Conservation (phyloP, 2,797 vertebrate species). For the Lutjanus argentimaculatus region DNA sequence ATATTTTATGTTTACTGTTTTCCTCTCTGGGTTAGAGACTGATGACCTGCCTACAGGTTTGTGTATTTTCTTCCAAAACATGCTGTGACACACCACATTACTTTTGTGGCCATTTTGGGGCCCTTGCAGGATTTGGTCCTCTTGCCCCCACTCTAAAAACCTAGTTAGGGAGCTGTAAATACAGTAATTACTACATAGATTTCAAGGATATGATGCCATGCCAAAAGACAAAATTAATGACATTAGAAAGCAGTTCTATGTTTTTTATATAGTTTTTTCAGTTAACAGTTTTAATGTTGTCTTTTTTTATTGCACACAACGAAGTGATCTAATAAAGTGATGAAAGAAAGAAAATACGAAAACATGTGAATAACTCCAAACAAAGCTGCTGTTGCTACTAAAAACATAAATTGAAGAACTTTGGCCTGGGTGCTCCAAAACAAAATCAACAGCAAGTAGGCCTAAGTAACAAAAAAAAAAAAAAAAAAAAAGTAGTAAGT, state of each 20-base stretch:
- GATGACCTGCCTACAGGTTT: background rate
- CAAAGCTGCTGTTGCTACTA: no score
- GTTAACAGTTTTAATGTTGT: background rate
- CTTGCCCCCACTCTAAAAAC: background rate
- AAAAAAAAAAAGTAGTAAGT: no score
- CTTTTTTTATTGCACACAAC: background rate
- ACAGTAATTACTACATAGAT: background rate
- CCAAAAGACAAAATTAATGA: background rate
- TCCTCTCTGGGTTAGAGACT: background rate
- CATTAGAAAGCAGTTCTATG: no score
- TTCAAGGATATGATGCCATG: background rate
- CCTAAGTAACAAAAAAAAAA: no score
- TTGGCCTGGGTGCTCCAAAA: no score
- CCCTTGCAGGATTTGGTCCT: no score
- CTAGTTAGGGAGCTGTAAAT: background rate
- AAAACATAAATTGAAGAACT: no score
- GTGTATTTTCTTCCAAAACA: no score
- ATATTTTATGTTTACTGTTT: rapidly evolving
- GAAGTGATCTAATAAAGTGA: background rate
- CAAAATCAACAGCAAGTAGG: no score
- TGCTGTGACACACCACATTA: background rate
- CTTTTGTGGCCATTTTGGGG: background rate
- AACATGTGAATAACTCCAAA: no score
- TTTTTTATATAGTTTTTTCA: background rate
- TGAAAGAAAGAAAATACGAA: background rate